phyloP scores from a whole-genome alignment of 1,140 invertebrate species.

The Drosophila kepulauana region DNA sequence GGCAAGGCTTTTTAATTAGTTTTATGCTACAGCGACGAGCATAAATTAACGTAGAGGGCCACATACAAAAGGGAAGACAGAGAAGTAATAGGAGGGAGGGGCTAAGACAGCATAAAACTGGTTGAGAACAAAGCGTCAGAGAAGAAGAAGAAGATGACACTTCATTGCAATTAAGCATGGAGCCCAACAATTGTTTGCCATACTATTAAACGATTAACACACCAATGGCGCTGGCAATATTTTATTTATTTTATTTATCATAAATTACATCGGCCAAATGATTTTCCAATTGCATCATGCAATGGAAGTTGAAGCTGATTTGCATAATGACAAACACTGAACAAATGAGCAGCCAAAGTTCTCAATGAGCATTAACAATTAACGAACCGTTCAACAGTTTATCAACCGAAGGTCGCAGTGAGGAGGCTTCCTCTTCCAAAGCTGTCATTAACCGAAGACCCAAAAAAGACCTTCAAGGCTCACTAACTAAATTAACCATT shows the following conservation, averaged over 20 bases:
- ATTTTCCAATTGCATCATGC: slow-evolving; percentile 49
- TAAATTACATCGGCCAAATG: slow-evolving; percentile 31
- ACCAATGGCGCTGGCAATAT: slow-evolving; percentile 5
- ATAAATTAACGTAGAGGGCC: slow-evolving; percentile 39
- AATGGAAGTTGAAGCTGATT: slow-evolving; percentile 21
- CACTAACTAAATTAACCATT: slow-evolving; percentile 48
- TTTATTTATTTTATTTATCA: slow-evolving; percentile 20
- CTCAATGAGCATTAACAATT: slow-evolving; percentile 34
- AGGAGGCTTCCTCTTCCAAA: slow-evolving; percentile 39
- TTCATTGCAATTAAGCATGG: slow-evolving; percentile 35
- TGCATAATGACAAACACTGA: slow-evolving; percentile 37
- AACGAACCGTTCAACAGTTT: slow-evolving; percentile 43
- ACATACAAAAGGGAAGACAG: background rate
- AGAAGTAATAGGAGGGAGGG: background rate
- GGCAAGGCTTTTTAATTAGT: slow-evolving; percentile 51
- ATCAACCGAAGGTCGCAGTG: slow-evolving; percentile 33
- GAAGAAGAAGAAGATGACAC: slow-evolving; percentile 11
- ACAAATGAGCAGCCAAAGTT: slow-evolving; percentile 26
- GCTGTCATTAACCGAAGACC: slow-evolving; percentile 37
- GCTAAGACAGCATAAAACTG: slow-evolving; percentile 18
- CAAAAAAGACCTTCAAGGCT: slow-evolving; percentile 39
- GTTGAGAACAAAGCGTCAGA: slow-evolving; percentile 5
- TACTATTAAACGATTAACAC: slow-evolving; percentile 24
- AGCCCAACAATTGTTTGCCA: slow-evolving; percentile 20
- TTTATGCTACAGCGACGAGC: slow-evolving; percentile 42